Evolutionary conservation across 2,113 vertebrate species (phyloP).

Genomic region (Phaethornis superciliosus): DNA sequence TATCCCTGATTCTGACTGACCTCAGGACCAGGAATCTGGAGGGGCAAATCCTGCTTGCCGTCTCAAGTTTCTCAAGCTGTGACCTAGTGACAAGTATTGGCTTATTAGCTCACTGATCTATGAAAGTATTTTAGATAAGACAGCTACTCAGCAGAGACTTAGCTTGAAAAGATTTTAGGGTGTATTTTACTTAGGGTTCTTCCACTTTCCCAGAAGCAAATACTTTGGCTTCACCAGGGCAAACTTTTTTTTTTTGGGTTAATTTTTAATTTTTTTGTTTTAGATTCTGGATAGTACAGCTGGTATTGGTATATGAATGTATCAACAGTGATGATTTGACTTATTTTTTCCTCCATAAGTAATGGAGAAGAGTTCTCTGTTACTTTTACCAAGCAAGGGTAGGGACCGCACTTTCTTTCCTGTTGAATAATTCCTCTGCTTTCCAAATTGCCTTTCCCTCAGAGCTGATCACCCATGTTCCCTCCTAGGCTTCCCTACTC

Average conservation of each 20-base stretch:
- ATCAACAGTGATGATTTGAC: background rate
- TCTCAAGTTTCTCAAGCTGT: background rate
- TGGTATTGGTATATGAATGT: background rate
- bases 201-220: background rate
- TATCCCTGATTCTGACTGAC: background rate
- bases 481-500: background rate
- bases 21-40: background rate
- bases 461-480: background rate
- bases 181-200: background rate
- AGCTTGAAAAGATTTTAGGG: background rate
- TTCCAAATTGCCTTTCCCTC: background rate
- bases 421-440: background rate
- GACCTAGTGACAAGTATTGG: background rate
- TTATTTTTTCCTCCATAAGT: background rate
- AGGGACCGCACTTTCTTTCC: background rate
- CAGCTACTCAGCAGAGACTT: background rate
- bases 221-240: background rate
- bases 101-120: slow-evolving; percentile 32
- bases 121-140: slow-evolving; percentile 40
- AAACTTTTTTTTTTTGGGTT: background rate
- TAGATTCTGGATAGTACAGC: background rate
- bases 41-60: background rate
- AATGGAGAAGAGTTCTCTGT: background rate
- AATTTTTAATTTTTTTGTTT: background rate
- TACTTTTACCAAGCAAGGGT: background rate